Conservation (phyloP, 2,888 invertebrate genomes). For the Drosophila acutilabella region DNA sequence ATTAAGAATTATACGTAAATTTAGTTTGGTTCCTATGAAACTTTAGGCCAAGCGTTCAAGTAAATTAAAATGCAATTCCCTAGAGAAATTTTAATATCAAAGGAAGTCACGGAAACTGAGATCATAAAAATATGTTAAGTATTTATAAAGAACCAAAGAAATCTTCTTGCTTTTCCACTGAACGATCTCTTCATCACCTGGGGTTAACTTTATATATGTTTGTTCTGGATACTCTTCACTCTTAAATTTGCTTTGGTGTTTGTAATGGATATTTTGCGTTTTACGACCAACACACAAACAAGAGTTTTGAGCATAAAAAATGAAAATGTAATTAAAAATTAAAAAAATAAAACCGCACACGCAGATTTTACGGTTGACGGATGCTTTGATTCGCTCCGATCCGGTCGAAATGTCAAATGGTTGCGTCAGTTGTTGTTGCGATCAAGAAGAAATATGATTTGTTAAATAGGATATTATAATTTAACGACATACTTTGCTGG, state of each 20-base stretch:
- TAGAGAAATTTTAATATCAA: no score
- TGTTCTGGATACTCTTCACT: not conserved
- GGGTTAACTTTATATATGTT: not conserved
- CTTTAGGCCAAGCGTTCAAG: not conserved
- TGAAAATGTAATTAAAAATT: not conserved
- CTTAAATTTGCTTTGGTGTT: not conserved
- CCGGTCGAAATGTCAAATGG: slow-evolving; percentile 57
- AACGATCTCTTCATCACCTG: slow-evolving; percentile 1
- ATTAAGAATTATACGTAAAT: no score
- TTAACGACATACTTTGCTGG: slow-evolving; percentile 62
- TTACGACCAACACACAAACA: slow-evolving; percentile 33
- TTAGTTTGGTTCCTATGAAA: no score
- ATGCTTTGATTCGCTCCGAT: slow-evolving; percentile 20
- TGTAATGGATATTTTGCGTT: slow-evolving; percentile 27
- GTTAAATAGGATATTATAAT: slow-evolving; percentile 68
- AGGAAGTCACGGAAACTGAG: not conserved
- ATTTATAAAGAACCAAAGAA: not conserved
- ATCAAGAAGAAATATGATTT: slow-evolving; percentile 73
- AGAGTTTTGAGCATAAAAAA: slow-evolving; percentile 5
- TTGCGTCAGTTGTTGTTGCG: slow-evolving; percentile 59
- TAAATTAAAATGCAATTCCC: not conserved
- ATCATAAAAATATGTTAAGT: not conserved
- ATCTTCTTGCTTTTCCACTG: not conserved
- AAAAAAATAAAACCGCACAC: slow-evolving; percentile 44
- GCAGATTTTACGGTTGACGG: slow-evolving; percentile 50